These are phyloP conservation scores for Sternarchorhynchus goeldii DNA, from an alignment of 2,797 vertebrate species.

Conservation along the genomic window DNA sequence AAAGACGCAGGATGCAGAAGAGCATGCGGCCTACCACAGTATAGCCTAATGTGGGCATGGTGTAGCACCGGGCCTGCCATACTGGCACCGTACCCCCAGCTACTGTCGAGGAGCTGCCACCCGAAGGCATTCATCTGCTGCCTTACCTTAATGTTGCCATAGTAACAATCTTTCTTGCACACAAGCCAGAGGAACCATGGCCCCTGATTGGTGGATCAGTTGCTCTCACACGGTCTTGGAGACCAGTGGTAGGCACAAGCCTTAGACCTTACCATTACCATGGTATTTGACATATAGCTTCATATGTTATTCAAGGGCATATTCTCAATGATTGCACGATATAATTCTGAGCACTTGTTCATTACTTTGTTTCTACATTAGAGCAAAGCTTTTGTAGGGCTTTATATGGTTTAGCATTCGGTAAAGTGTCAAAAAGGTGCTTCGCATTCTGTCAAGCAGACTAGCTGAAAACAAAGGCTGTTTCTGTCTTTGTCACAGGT, in stretches of 20 bases:
- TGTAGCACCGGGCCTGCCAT: not conserved
- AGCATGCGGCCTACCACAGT: too few species aligned
- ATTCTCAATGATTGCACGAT: not conserved
- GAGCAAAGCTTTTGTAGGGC: not conserved
- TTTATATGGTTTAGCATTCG: not conserved
- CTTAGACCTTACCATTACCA: not conserved
- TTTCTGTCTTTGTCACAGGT: constrained; percentile 73
- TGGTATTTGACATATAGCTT: not conserved
- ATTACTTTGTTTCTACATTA: not conserved
- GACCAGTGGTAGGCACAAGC: not conserved
- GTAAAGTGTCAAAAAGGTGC: not conserved
- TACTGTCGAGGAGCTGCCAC: constrained; percentile 20
- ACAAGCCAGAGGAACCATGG: constrained; percentile 20
- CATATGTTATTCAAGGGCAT: not conserved
- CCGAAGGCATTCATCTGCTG: constrained; percentile 19
- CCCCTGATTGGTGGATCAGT: constrained; percentile 46
- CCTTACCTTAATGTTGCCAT: constrained; percentile 48
- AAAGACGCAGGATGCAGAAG: not conserved
- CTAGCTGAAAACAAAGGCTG: not conserved
- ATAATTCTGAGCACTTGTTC: not conserved
- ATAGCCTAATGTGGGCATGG: not conserved
- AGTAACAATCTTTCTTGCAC: constrained; percentile 46
- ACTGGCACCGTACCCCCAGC: not conserved
- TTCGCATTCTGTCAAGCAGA: not conserved
- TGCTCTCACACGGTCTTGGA: constrained; percentile 1